These are phyloP conservation scores for Lagria hirta DNA, from an alignment of 2,888 invertebrate genomes.

Conservation along the genomic window DNA sequence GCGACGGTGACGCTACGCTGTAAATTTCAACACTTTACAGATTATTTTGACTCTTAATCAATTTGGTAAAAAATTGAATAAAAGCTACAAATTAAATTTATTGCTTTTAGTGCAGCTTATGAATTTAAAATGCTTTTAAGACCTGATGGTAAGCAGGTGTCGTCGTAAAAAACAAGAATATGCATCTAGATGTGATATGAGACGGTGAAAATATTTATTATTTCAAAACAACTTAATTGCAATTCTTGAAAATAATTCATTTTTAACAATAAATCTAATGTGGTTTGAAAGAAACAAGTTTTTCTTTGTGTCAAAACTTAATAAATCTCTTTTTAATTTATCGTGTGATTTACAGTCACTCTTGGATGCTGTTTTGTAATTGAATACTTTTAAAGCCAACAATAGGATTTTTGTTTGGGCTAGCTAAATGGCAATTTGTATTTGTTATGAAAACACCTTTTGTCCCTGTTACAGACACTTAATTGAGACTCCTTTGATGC, in stretches of 20 bases:
- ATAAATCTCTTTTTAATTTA: constrained; percentile 36
- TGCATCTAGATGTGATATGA: constrained; percentile 18
- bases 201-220: constrained; percentile 32
- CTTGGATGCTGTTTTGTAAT: constrained; percentile 28
- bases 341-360: constrained; percentile 29
- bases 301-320: constrained; percentile 34
- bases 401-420: constrained; percentile 27
- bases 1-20: too few species aligned
- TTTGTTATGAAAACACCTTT: constrained; percentile 19
- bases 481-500: constrained; percentile 5
- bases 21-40: too few species aligned
- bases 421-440: constrained; percentile 19
- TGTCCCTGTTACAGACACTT: constrained; percentile 10
- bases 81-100: too few species aligned
- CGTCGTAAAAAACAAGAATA: constrained; percentile 38
- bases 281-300: constrained; percentile 31
- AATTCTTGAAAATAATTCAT: constrained; percentile 40
- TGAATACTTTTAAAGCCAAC: constrained; percentile 31
- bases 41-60: too few species aligned
- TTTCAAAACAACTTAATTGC: constrained; percentile 43
- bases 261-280: constrained; percentile 33
- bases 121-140: constrained; percentile 41
- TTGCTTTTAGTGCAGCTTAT: too few species aligned
- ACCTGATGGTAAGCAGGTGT: constrained; percentile 45
- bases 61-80: too few species aligned